Evolutionary conservation across 2,113 vertebrate species (phyloP), one percentile per base, ranked within the genome.

Genomic region (Bubalus kerabau): DNA sequence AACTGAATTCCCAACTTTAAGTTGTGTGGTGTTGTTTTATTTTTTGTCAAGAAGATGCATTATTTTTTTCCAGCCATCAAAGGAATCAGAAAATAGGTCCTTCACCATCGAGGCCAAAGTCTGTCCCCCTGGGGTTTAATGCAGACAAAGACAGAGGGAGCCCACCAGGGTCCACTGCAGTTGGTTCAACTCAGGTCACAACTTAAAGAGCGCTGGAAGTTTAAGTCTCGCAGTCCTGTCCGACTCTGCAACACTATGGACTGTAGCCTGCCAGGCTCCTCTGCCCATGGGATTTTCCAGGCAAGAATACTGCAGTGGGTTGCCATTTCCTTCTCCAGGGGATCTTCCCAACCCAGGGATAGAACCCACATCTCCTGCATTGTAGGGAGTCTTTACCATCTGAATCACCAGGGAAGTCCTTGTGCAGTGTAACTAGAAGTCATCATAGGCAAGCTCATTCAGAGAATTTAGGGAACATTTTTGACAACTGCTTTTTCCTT

Each of bases 181-280:
- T 13, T 7, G 2, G 10, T 32, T 78, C 71, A 48, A 30, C 32
- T 48, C 14, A 3, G 36, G 30, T 54, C 56, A 48, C 30, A 56
- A 36, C 10, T 28, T 30, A 48, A 30, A 64, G 14, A 71, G n/a
- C 1, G 10, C 6, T 71, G n/a, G 10, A 71, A 71, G 64, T 36
- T 17, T 11, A 67, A 19, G 64, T 12, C n/a, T 36, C 2, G 0
- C 17, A 36, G 64, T 36, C 19, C 0, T 71, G 19, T 71, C 64
- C 5, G 2, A 23, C n/a, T 71, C 17, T 36, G n/a, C n/a, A 12
- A 71, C 64, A 2, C 64, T 19, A 67, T 67, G 64, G 16, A 8
- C 16, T n/a, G 16, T n/a, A 67, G 64, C 64, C 64, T 10, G 32
- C 64, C 64, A 12, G n/a, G 9, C 64, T 71, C 5, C 64, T 6